Evolutionary conservation across 2,113 vertebrate species (phyloP).

Genomic region (Pogona vitticeps): DNA sequence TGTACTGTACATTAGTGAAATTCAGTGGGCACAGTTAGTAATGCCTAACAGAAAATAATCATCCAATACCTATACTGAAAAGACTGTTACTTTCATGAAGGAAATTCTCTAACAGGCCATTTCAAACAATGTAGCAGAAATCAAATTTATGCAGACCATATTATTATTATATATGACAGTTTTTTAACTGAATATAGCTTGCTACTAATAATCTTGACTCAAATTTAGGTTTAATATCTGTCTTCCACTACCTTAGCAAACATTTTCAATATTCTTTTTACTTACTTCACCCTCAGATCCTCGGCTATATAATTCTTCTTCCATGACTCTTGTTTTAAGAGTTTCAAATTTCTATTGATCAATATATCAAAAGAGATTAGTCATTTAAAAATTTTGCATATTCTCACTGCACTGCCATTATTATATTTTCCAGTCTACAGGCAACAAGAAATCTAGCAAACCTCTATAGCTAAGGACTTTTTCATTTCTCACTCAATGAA

Average conservation of each 20-base stretch:
- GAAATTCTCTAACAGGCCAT: background rate
- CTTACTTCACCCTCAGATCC: background rate
- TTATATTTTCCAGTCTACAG: background rate
- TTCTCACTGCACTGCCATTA: accelerated
- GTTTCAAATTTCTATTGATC: slow-evolving; percentile 11
- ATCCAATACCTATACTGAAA: background rate
- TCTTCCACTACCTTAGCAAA: background rate
- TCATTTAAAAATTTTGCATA: background rate
- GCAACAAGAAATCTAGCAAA: background rate
- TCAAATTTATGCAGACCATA: background rate
- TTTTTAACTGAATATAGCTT: background rate
- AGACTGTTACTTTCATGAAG: background rate
- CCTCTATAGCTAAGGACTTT: accelerated
- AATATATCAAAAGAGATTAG: background rate
- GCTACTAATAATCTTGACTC: background rate
- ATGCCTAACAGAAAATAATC: background rate
- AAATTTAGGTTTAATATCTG: background rate
- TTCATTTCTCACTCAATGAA: background rate
- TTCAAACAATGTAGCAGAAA: background rate
- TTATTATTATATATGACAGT: background rate
- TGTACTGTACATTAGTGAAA: background rate
- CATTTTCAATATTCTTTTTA: slow-evolving; percentile 1
- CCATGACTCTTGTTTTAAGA: slow-evolving; percentile 24
- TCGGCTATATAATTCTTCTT: background rate
- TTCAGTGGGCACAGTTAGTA: background rate